These are phyloP conservation scores for Puma concolor DNA, from an alignment of 2,113 vertebrate genomes.

Conservation along the genomic window DNA sequence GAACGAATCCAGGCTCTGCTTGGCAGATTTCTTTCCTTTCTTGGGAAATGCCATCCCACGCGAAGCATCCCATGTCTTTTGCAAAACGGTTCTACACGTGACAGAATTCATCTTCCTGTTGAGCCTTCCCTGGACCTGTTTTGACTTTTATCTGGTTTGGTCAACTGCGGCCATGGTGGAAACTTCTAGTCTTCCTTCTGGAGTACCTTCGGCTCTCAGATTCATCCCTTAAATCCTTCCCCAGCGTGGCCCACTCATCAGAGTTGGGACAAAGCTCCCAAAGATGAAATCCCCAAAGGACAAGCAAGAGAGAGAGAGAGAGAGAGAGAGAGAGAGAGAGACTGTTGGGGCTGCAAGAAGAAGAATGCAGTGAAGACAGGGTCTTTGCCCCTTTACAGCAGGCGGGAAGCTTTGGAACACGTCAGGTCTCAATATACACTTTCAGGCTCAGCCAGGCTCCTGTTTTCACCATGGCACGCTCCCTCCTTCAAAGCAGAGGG, in stretches of 20 bases:
- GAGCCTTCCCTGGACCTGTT: rapidly evolving
- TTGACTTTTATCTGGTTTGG: neutral
- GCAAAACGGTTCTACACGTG: neutral
- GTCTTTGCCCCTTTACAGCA: neutral
- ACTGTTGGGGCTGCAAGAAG: rapidly evolving
- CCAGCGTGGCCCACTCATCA: rapidly evolving
- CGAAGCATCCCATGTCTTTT: rapidly evolving
- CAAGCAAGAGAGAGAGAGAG: neutral
- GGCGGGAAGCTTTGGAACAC: neutral
- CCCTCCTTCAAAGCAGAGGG: neutral
- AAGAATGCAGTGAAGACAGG: rapidly evolving
- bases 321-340: neutral
- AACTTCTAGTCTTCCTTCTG: neutral
- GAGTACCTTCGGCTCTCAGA: neutral
- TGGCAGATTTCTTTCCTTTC: neutral
- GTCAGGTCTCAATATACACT: neutral
- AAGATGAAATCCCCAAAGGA: neutral
- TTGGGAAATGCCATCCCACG: neutral
- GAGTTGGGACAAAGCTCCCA: neutral
- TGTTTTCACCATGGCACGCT: rapidly evolving
- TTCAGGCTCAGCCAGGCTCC: neutral
- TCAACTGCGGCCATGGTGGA: no score
- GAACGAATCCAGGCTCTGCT: neutral
- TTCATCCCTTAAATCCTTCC: neutral
- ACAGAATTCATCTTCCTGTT: neutral